Conservation (phyloP, 2,797 vertebrate species). For the Falco berigora region DNA sequence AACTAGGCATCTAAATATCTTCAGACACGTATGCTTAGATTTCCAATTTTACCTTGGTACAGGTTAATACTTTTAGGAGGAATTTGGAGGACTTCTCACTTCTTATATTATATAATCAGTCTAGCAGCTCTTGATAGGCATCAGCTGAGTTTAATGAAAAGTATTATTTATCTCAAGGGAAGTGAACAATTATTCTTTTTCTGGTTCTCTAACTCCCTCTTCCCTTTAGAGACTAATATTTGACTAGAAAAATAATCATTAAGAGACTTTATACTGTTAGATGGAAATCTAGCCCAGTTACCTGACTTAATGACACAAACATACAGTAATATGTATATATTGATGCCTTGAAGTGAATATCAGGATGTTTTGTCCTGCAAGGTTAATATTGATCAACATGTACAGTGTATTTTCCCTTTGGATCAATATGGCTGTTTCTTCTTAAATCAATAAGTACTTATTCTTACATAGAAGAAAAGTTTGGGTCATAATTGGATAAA, state of each 20-base stretch:
- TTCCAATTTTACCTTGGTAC: background rate
- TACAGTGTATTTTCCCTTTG: conserved; percentile 47
- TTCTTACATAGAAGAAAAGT: conserved; percentile 34
- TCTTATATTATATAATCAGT: background rate
- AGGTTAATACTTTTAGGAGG: background rate
- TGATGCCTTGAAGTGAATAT: conserved; percentile 44
- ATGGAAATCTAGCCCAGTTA: conserved; percentile 33
- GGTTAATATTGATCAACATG: conserved; percentile 55
- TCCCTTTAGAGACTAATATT: conserved; percentile 34
- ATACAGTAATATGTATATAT: conserved; percentile 45
- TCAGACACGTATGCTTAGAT: background rate
- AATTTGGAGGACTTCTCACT: background rate
- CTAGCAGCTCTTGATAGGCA: background rate
- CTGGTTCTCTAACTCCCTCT: conserved; percentile 49
- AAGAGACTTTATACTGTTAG: conserved; percentile 17
- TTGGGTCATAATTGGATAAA: conserved; percentile 43
- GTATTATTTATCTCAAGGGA: conserved; percentile 48
- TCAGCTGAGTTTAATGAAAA: conserved; percentile 46
- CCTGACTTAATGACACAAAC: conserved; percentile 48
- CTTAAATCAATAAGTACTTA: conserved; percentile 56
- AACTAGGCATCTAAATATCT: background rate
- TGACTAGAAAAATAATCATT: conserved; percentile 47
- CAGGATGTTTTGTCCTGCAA: conserved; percentile 33
- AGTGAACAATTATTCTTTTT: conserved; percentile 58
- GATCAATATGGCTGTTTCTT: conserved; percentile 44